Evolutionary conservation across 2,797 vertebrate species (phyloP).

Genomic region (Leptoclinus maculatus): DNA sequence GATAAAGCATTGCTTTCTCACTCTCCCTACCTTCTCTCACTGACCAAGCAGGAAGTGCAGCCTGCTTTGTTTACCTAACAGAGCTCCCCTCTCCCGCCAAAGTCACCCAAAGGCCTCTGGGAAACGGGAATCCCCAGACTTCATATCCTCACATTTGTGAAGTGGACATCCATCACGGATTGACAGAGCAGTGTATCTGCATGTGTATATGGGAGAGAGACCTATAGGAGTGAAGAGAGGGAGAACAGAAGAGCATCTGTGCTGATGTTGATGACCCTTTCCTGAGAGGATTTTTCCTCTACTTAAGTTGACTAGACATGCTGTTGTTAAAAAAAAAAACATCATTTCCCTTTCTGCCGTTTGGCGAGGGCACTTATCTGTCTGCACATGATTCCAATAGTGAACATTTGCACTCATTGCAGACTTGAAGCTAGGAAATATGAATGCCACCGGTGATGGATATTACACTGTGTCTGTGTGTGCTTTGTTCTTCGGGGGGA

Average conservation of each 20-base stretch:
- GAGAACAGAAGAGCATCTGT: constrained; percentile 74
- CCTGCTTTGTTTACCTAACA: constrained; percentile 78
- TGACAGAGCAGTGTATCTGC: constrained; percentile 63
- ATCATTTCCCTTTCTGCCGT: constrained; percentile 37
- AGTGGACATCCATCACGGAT: constrained; percentile 77
- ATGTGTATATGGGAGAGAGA: constrained; percentile 52
- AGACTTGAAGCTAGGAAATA: constrained; percentile 54
- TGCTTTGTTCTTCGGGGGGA: constrained; percentile 47
- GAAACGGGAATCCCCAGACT: constrained; percentile 79
- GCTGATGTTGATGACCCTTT: constrained; percentile 56
- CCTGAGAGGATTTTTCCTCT: constrained; percentile 63
- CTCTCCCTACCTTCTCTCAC: constrained; percentile 38
- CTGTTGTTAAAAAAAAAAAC: constrained; percentile 39
- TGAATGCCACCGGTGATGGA: constrained; percentile 65
- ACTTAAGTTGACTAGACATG: constrained; percentile 53
- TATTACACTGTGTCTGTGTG: constrained; percentile 68
- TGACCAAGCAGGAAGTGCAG: constrained; percentile 72
- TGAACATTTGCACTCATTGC: constrained; percentile 52
- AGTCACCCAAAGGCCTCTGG: constrained; percentile 73
- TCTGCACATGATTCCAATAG: constrained; percentile 73
- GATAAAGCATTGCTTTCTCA: constrained; percentile 55
- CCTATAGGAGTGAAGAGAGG: constrained; percentile 15
- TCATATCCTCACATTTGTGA: constrained; percentile 72
- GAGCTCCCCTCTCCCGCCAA: constrained; percentile 64
- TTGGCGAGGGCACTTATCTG: constrained; percentile 44